Evolutionary conservation across 1,140 invertebrate genomes (phyloP).

Genomic region (Notospermus geniculatus): DNA sequence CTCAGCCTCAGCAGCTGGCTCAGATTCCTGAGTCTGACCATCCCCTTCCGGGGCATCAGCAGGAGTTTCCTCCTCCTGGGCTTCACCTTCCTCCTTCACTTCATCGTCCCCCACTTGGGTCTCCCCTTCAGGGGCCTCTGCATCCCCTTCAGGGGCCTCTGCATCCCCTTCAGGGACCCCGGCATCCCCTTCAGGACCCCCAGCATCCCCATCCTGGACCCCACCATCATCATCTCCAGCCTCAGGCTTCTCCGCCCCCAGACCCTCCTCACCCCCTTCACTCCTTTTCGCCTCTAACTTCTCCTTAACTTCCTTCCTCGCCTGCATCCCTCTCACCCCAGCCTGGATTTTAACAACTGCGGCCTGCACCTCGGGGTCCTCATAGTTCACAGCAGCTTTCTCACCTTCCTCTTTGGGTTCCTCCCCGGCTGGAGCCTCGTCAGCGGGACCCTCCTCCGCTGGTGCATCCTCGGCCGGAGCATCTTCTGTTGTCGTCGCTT

Average conservation of each 20-base stretch:
- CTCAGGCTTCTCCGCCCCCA: background rate
- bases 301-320: slow-evolving; percentile 25
- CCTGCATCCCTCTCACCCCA: slow-evolving; percentile 31
- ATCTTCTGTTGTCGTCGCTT: background rate
- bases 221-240: slow-evolving; percentile 2
- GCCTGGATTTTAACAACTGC: slow-evolving; percentile 40
- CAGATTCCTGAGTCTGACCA: slow-evolving; percentile 12
- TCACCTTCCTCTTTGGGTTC: slow-evolving; percentile 13
- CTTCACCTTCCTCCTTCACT: background rate
- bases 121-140: slow-evolving; percentile 13
- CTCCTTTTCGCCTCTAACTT: background rate
- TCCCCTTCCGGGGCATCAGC: background rate
- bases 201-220: background rate
- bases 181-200: slow-evolving; percentile 10
- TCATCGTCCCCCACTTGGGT: background rate
- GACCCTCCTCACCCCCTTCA: background rate
- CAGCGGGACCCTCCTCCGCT: background rate
- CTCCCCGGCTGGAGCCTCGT: background rate
- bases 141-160: background rate
- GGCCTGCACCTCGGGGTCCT: slow-evolving; percentile 32
- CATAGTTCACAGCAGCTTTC: slow-evolving; percentile 32
- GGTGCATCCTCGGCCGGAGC: background rate
- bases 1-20: slow-evolving; percentile 5
- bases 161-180: slow-evolving; percentile 10
- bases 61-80: slow-evolving; percentile 11